A percentile compares a stretch with the other conserved stretches of the same genome.
phyloP scores from a whole-genome alignment of 2,113 vertebrate genomes.

The Pelecanus crispus region DNA sequence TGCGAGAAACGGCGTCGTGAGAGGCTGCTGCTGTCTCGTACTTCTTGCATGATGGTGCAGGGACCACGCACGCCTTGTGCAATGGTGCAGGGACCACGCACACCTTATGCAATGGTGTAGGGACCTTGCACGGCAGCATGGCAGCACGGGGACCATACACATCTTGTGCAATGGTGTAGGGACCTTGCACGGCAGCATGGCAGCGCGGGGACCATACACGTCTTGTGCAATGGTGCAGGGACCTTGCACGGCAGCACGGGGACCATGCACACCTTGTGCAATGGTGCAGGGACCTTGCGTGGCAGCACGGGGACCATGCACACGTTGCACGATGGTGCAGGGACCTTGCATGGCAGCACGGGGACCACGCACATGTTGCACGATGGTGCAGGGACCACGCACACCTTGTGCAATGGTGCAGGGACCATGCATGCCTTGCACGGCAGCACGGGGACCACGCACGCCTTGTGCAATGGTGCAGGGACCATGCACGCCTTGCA shows the following conservation, averaged over 20 bases:
- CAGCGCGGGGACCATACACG: accelerated
- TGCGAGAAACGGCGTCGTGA: accelerated
- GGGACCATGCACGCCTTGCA: accelerated
- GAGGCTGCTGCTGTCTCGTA: neutral
- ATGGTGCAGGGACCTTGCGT: too few relatives aligned
- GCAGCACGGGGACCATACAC: accelerated
- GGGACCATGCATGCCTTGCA: accelerated
- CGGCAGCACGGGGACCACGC: accelerated
- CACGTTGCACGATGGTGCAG: accelerated
- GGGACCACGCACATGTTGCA: accelerated
- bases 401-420: neutral
- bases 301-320: too few relatives aligned
- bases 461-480: too few relatives aligned
- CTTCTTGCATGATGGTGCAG: accelerated
- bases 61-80: neutral
- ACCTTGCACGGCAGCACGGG: too few relatives aligned
- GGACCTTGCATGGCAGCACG: accelerated
- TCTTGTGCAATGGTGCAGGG: neutral
- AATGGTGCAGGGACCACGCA: accelerated
- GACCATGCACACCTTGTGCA: too few relatives aligned
- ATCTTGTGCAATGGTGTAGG: too few relatives aligned
- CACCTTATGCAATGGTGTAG: accelerated
- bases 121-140: accelerated
- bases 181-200: accelerated
- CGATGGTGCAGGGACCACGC: accelerated